These are phyloP conservation scores for Entosphenus tridentatus DNA, from an alignment of 2,113 vertebrate species.

Conservation along the genomic window DNA sequence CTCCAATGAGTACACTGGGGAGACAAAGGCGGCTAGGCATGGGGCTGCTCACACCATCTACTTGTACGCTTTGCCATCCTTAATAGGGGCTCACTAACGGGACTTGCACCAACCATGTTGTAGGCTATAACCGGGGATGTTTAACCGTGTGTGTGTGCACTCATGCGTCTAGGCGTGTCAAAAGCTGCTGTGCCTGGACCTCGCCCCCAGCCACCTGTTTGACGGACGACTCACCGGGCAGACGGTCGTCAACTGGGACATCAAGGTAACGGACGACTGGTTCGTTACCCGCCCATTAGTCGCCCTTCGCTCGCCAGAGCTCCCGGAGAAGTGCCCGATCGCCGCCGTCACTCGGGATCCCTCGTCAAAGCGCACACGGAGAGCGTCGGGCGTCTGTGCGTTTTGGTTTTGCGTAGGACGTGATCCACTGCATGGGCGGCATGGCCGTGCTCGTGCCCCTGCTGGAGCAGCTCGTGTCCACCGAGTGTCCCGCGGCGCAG, in stretches of 20 bases:
- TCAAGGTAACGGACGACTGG: conserved; percentile 35
- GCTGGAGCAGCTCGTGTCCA: conserved; percentile 44
- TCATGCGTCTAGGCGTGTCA: conserved; percentile 43
- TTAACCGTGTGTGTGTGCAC: too few relatives aligned
- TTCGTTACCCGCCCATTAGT: too few relatives aligned
- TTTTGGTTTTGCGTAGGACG: conserved; percentile 30
- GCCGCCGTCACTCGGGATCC: background rate
- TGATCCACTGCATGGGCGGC: conserved; percentile 65
- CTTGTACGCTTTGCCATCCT: too few relatives aligned
- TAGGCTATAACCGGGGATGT: too few relatives aligned
- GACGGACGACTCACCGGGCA: conserved; percentile 79
- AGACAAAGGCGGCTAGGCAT: too few relatives aligned
- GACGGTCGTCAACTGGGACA: conserved; percentile 64
- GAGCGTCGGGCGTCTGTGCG: background rate
- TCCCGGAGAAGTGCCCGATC: background rate
- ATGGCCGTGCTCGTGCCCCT: conserved; percentile 55
- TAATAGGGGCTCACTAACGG: too few relatives aligned
- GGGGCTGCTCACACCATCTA: too few relatives aligned
- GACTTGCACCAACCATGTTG: too few relatives aligned
- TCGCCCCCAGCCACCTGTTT: conserved; percentile 49
- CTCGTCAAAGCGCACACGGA: background rate
- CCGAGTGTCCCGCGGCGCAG: conserved; percentile 10
- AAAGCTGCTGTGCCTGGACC: conserved; percentile 74
- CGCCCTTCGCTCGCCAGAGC: too few relatives aligned
- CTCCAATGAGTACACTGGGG: too few relatives aligned